Evolutionary conservation across 2,888 invertebrate species (phyloP).

Genomic region (Leptogaster cylindrica): DNA sequence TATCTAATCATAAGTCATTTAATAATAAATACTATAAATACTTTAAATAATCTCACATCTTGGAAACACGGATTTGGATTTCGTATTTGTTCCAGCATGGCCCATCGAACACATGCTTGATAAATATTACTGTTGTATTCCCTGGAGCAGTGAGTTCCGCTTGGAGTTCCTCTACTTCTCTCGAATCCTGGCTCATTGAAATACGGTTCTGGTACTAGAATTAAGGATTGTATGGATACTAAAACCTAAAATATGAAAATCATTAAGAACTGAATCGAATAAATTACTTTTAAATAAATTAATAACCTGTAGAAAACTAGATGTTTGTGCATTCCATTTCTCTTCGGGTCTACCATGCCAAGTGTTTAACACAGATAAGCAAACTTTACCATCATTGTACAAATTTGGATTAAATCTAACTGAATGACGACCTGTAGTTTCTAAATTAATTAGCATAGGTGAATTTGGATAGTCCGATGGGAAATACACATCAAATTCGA

Average conservation of each 20-base stretch:
- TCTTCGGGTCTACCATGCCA: conserved; percentile 97
- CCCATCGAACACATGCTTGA: conserved; percentile 94
- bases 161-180: conserved; percentile 84
- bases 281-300: too few species aligned
- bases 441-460: conserved; percentile 89
- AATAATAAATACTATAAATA: neutral
- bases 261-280: too few species aligned
- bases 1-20: conserved; percentile 65
- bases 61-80: conserved; percentile 91
- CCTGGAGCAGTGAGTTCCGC: conserved; percentile 86
- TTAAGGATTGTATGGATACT: conserved; percentile 91
- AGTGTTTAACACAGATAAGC: conserved; percentile 92
- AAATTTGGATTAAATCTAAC: conserved; percentile 93
- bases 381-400: conserved; percentile 94
- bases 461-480: conserved; percentile 82
- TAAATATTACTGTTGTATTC: conserved; percentile 96
- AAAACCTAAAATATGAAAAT: conserved; percentile 69
- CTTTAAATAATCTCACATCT: conserved; percentile 68
- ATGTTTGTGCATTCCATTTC: conserved; percentile 96
- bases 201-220: conserved; percentile 91
- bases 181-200: conserved; percentile 96
- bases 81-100: conserved; percentile 91
- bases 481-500: conserved; percentile 90
- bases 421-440: conserved; percentile 87
- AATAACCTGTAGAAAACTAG: conserved; percentile 81